These are phyloP conservation scores for Mastomys coucha DNA, from an alignment of 2,113 vertebrate genomes.

Conservation along the genomic window DNA sequence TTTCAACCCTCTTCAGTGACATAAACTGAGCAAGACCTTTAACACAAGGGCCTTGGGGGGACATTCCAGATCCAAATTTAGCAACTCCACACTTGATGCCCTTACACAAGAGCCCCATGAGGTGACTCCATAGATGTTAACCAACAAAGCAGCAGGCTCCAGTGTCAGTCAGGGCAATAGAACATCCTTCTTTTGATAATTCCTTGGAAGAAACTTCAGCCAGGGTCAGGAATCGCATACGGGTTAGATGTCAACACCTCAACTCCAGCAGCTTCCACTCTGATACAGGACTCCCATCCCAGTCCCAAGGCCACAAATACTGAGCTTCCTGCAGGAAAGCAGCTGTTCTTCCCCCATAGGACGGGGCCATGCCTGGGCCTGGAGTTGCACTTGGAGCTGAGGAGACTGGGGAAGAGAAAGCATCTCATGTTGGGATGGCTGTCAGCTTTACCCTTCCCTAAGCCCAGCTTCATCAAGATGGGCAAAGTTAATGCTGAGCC, in stretches of 20 bases:
- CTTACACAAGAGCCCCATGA: not conserved
- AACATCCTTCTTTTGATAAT: not conserved
- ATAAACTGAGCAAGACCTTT: not conserved
- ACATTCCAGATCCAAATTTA: not conserved
- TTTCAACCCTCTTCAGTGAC: not conserved
- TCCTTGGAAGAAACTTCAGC: not conserved
- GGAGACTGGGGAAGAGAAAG: not conserved
- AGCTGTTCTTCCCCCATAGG: fast-evolving
- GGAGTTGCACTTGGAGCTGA: not conserved
- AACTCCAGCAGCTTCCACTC: not conserved
- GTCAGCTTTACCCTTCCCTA: too few relatives aligned
- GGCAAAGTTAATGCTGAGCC: not conserved
- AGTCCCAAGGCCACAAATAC: not conserved
- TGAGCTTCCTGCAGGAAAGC: not conserved
- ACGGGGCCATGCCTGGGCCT: not conserved
- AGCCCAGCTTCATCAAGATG: not conserved
- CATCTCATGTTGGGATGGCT: not conserved
- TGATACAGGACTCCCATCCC: too few relatives aligned
- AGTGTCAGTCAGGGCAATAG: not conserved
- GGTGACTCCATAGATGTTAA: not conserved
- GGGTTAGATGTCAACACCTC: fast-evolving
- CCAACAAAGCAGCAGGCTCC: not conserved
- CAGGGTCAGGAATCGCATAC: not conserved
- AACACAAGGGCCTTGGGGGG: not conserved
- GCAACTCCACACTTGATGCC: not conserved